Evolutionary conservation across 2,888 invertebrate species (phyloP).

Genomic region (Petrolisthes cinctipes): DNA sequence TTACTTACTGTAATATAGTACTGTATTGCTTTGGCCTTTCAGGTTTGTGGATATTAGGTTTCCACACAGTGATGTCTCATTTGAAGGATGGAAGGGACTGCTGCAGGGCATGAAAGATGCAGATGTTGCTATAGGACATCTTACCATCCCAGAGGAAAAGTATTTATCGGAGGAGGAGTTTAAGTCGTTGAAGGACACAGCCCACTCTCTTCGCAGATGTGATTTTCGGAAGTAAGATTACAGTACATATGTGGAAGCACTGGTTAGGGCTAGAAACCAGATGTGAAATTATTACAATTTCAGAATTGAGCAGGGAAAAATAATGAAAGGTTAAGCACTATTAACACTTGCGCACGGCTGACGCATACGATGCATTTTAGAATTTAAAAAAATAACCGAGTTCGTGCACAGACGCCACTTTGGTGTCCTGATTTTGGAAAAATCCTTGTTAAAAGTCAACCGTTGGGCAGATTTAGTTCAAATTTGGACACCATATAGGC

Average conservation of each 20-base stretch:
- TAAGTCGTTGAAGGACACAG: background rate
- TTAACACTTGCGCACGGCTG: too few relatives aligned
- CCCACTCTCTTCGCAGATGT: background rate
- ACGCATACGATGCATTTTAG: too few relatives aligned
- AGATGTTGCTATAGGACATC: slow-evolving; percentile 1
- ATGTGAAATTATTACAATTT: too few relatives aligned
- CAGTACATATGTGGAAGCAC: background rate
- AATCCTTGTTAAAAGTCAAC: too few relatives aligned
- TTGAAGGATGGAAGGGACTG: background rate
- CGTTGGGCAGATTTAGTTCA: too few relatives aligned
- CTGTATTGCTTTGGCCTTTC: background rate
- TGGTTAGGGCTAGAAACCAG: background rate
- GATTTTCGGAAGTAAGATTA: slow-evolving; percentile 22
- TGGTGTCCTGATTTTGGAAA: too few relatives aligned
- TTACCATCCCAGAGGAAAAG: slow-evolving; percentile 20
- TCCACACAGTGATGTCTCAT: background rate
- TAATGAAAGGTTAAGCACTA: too few relatives aligned
- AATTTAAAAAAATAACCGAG: too few relatives aligned
- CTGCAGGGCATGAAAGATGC: background rate
- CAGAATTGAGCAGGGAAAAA: too few relatives aligned
- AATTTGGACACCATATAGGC: too few relatives aligned
- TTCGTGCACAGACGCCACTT: too few relatives aligned
- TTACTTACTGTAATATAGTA: background rate
- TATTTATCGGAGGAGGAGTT: background rate
- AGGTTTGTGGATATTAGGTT: slow-evolving; percentile 33